These are phyloP conservation scores for Sipha maydis DNA, from an alignment of 2,888 invertebrate species.

Conservation along the genomic window DNA sequence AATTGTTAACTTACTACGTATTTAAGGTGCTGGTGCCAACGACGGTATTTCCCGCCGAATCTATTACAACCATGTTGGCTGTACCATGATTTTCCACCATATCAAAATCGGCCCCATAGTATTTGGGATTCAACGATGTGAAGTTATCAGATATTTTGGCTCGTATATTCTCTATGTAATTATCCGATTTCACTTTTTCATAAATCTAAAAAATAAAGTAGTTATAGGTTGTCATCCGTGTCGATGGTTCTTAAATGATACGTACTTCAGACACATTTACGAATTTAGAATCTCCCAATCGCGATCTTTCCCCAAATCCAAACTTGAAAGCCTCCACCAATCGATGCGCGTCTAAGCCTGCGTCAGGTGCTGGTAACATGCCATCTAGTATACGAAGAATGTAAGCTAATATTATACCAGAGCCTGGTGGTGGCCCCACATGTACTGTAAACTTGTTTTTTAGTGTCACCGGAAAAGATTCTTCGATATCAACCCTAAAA, in stretches of 20 bases:
- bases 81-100: slow-evolving; percentile 71
- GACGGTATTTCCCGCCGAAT: slow-evolving; percentile 87
- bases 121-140: slow-evolving; percentile 70
- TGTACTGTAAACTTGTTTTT: slow-evolving; percentile 74
- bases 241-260: neutral
- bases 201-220: slow-evolving; percentile 22
- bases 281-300: slow-evolving; percentile 84
- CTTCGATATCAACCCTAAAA: slow-evolving; percentile 74
- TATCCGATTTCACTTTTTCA: slow-evolving; percentile 51
- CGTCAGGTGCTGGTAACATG: slow-evolving; percentile 69
- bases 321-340: slow-evolving; percentile 92
- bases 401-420: slow-evolving; percentile 82
- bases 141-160: slow-evolving; percentile 65
- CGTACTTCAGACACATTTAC: slow-evolving; percentile 76
- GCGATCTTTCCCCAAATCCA: slow-evolving; percentile 86
- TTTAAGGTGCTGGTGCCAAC: slow-evolving; percentile 93
- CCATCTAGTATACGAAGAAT: slow-evolving; percentile 83
- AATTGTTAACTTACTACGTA: slow-evolving; percentile 68
- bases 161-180: slow-evolving; percentile 38
- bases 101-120: slow-evolving; percentile 64
- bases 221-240: too few species aligned
- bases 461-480: slow-evolving; percentile 73
- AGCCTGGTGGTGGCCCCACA: slow-evolving; percentile 86
- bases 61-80: slow-evolving; percentile 84
- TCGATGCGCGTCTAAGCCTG: slow-evolving; percentile 74